Evolutionary conservation across 2,113 vertebrate species (phyloP), one percentile per base, ranked within the genome.

Genomic region (Ptilonorhynchus violaceus): DNA sequence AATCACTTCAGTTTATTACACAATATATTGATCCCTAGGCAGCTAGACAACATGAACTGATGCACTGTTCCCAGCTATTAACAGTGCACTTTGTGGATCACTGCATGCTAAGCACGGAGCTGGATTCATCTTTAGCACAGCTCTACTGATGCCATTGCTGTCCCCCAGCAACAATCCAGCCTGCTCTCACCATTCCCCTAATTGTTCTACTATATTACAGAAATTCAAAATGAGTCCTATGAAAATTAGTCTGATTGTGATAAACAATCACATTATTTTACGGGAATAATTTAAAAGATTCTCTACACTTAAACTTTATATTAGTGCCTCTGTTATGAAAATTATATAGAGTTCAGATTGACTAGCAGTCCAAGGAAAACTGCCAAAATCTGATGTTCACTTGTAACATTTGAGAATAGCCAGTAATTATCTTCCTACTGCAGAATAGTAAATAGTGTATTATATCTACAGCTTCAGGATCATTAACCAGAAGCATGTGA

Each of bases 331-430:
- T 90, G 72, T 52, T 84, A 50, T 56, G 64, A 81, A 80, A 94
- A 95, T 60, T 91, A 82, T 9, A 79, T 18, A 47, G 33, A 85
- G 66, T 67, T 84, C 75, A 89, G 68, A 89, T 14, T 68, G 67
- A 69, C 55, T 39, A 88, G 60, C 56, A 88, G 59, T 50, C 87
- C 49, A 81, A 95, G 72, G 44, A 95, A 67, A 81, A 37, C 56
- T 95, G 84, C 84, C 80, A 89, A 85, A 97, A 85, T 23, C 67
- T 88, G 82, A 78, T 53, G 76, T 62, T 76, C 82, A 42, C 41
- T 75, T 78, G 62, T 92, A 42, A 83, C 72, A 85, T 84, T 73
- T 31, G 20, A 92, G 82, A 85, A 85, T 85, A 91, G 60, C 4
- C 78, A 73, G 56, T 87, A 74, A 83, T 72, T 91, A 77, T 67